Conservation (phyloP, 2,797 vertebrate species). For the Echiichthys vipera region DNA sequence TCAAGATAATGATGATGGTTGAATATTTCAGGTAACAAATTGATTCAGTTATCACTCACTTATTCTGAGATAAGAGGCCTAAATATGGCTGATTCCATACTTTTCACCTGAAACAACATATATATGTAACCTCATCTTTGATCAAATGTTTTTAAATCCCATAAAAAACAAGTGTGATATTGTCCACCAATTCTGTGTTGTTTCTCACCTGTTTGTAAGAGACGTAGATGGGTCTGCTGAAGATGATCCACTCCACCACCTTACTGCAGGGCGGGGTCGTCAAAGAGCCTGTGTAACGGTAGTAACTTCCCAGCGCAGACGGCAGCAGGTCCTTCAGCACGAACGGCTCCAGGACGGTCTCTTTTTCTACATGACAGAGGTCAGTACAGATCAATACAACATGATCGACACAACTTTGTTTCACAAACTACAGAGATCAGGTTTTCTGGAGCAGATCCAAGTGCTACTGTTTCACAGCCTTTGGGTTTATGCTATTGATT, state of each 20-base stretch:
- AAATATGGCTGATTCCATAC: not conserved
- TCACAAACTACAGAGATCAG: conserved; percentile 19
- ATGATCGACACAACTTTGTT: conserved; percentile 22
- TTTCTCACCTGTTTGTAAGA: conserved; percentile 93
- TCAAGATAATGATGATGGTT: too few species aligned
- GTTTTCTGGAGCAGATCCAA: conserved; percentile 40
- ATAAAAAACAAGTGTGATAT: not conserved
- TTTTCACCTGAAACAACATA: not conserved
- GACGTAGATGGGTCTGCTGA: conserved; percentile 91
- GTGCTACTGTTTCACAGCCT: conserved; percentile 29
- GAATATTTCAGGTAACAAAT: not conserved
- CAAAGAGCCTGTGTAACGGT: conserved; percentile 94
- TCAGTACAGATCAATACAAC: conserved; percentile 52
- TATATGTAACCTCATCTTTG: not conserved
- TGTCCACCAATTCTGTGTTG: not conserved
- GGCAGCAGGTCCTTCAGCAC: conserved; percentile 93
- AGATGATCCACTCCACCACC: conserved; percentile 97
- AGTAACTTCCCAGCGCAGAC: conserved; percentile 91
- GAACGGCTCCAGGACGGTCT: conserved; percentile 97
- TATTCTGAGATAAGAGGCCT: not conserved
- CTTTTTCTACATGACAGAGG: conserved; percentile 88
- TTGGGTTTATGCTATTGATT: conserved; percentile 41
- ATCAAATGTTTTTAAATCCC: not conserved
- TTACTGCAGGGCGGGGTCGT: conserved; percentile 97
- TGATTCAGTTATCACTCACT: not conserved